phyloP scores from a whole-genome alignment of 2,113 vertebrate genomes.

The Aphelocoma coerulescens region DNA sequence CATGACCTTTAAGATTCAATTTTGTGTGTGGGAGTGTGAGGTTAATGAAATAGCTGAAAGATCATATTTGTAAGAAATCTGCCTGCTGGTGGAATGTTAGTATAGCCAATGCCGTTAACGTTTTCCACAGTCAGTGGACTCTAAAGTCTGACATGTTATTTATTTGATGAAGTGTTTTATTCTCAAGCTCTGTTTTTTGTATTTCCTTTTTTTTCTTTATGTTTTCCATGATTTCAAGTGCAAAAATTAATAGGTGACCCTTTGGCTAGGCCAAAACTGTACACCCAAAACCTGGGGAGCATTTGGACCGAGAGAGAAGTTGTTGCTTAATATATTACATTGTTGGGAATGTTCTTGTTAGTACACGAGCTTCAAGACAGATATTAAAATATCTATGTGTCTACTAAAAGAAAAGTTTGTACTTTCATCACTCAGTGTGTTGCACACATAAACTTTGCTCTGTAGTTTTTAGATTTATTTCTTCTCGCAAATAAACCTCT shows the following conservation, averaged over 20 bases:
- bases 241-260: background rate
- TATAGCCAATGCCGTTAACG: conserved; percentile 18
- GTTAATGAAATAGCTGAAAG: conserved; percentile 62
- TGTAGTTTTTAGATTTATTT: background rate
- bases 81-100: conserved; percentile 3
- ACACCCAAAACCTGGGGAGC: background rate
- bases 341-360: background rate
- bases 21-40: background rate
- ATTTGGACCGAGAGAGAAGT: background rate
- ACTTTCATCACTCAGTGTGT: background rate
- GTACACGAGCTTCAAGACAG: background rate
- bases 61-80: conserved; percentile 60
- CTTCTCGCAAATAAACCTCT: background rate
- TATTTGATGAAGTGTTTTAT: conserved; percentile 66
- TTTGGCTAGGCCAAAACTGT: background rate
- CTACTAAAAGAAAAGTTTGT: background rate
- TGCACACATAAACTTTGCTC: background rate
- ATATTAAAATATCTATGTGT: background rate
- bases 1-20: conserved; percentile 58
- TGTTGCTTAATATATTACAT: background rate
- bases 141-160: conserved; percentile 51
- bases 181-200: conserved; percentile 16
- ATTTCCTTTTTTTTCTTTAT: conserved; percentile 13
- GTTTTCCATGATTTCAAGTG: background rate
- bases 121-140: conserved; percentile 35